Conservation (phyloP, 2,888 invertebrate species). For the Ferdinandea cuprea region DNA sequence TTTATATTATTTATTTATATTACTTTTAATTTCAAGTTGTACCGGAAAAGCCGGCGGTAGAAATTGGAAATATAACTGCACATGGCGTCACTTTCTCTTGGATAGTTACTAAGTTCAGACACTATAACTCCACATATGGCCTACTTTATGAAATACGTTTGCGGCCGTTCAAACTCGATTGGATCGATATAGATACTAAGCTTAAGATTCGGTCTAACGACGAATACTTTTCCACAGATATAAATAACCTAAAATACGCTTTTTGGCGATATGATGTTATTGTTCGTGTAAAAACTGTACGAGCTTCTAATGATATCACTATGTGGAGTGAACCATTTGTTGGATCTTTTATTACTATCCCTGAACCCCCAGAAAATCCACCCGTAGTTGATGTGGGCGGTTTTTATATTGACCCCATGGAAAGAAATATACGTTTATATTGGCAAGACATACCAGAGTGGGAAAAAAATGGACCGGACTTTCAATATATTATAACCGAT, state of each 20-base stretch:
- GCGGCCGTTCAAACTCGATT: slow-evolving; percentile 76
- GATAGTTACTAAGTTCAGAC: slow-evolving; percentile 78
- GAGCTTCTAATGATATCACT: slow-evolving; percentile 84
- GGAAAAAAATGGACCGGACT: slow-evolving; percentile 89
- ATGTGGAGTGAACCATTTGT: slow-evolving; percentile 89
- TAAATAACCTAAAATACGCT: slow-evolving; percentile 78
- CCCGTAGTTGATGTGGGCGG: slow-evolving; percentile 89
- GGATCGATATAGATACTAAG: slow-evolving; percentile 54
- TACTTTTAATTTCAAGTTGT: slow-evolving; percentile 77
- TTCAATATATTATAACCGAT: slow-evolving; percentile 87
- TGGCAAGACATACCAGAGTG: slow-evolving; percentile 90
- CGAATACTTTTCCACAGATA: slow-evolving; percentile 77
- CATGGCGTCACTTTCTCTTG: slow-evolving; percentile 78
- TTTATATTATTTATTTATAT: slow-evolving; percentile 12
- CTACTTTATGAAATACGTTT: slow-evolving; percentile 79
- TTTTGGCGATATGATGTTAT: slow-evolving; percentile 87
- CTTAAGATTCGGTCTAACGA: slow-evolving; percentile 68
- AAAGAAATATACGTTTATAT: slow-evolving; percentile 88
- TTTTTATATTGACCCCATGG: slow-evolving; percentile 87
- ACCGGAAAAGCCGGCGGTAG: slow-evolving; percentile 78
- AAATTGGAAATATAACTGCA: slow-evolving; percentile 77
- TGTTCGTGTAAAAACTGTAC: slow-evolving; percentile 86
- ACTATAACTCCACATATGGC: slow-evolving; percentile 76
- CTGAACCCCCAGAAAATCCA: slow-evolving; percentile 85
- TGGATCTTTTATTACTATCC: slow-evolving; percentile 85